phyloP scores from a whole-genome alignment of 2,797 vertebrate genomes.

The Periparus ater region DNA sequence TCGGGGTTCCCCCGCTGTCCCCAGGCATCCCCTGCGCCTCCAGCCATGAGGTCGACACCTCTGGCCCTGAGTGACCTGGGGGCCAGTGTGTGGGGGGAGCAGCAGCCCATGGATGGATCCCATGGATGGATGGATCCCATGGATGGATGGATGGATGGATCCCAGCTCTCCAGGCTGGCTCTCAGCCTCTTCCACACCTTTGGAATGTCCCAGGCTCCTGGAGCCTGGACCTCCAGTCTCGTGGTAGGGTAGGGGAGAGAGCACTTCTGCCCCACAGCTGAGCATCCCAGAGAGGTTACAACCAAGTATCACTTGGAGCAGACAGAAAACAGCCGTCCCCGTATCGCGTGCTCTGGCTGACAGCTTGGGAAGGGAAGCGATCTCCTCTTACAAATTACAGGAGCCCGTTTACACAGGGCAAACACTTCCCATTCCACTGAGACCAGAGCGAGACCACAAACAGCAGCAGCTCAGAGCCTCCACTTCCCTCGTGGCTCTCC shows the following conservation, averaged over 20 bases:
- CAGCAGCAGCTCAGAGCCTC: background rate
- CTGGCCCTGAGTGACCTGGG: background rate
- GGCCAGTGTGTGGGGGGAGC: background rate
- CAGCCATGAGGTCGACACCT: background rate
- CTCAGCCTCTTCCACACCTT: background rate
- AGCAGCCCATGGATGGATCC: background rate
- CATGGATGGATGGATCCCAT: background rate
- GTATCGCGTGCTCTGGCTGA: background rate
- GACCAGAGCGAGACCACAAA: background rate
- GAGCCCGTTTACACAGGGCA: background rate
- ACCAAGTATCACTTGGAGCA: background rate
- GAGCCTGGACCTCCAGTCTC: background rate
- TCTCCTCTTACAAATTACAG: constrained; percentile 33
- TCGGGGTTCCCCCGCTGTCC: background rate
- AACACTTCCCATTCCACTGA: background rate
- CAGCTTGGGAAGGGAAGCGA: background rate
- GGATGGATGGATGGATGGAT: background rate
- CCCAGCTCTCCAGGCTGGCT: background rate
- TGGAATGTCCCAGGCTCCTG: background rate
- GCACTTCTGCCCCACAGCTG: background rate
- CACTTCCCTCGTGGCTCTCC: background rate
- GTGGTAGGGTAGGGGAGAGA: background rate
- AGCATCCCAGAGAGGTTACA: background rate
- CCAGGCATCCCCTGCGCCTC: background rate
- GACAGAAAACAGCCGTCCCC: background rate